These are phyloP conservation scores for Spea bombifrons DNA, from an alignment of 2,113 vertebrate species.

Conservation along the genomic window DNA sequence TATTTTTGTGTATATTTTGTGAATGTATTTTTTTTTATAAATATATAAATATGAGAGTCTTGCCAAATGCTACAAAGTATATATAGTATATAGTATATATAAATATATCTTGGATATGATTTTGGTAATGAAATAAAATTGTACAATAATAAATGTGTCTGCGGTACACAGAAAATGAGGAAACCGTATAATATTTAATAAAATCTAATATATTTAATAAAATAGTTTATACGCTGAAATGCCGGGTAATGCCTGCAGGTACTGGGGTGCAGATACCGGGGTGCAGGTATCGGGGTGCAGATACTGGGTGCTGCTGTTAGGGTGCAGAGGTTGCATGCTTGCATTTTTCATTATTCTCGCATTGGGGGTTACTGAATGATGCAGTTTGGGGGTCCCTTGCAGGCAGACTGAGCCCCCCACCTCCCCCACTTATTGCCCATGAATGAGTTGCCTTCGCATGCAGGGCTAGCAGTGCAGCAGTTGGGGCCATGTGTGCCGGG, in stretches of 20 bases:
- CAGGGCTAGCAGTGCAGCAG: slow-evolving; percentile 48
- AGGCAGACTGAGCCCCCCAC: not conserved
- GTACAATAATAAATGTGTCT: not conserved
- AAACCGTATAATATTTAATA: too few species aligned
- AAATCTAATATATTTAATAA: too few species aligned
- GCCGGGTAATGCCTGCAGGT: too few species aligned
- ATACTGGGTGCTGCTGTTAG: not conserved
- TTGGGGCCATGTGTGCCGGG: slow-evolving; percentile 50
- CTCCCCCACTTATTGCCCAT: not conserved
- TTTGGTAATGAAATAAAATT: not conserved
- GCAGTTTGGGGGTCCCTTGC: not conserved
- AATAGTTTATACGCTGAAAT: too few species aligned
- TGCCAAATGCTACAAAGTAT: not conserved
- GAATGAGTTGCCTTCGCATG: slow-evolving; percentile 29
- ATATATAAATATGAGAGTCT: not conserved
- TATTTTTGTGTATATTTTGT: slow-evolving; percentile 7
- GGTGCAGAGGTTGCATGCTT: not conserved
- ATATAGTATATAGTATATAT: not conserved
- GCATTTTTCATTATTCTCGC: too few species aligned
- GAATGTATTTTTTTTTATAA: not conserved
- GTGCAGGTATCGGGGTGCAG: too few species aligned
- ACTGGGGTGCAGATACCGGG: too few species aligned
- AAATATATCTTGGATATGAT: slow-evolving; percentile 1
- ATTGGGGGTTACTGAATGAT: too few species aligned
- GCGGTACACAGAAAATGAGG: too few species aligned